A percentile compares a stretch with the other conserved stretches of the same genome.
These are phyloP conservation scores for Potamarius usumacintae DNA, from an alignment of 2,113 vertebrate species.

Conservation along the genomic window DNA sequence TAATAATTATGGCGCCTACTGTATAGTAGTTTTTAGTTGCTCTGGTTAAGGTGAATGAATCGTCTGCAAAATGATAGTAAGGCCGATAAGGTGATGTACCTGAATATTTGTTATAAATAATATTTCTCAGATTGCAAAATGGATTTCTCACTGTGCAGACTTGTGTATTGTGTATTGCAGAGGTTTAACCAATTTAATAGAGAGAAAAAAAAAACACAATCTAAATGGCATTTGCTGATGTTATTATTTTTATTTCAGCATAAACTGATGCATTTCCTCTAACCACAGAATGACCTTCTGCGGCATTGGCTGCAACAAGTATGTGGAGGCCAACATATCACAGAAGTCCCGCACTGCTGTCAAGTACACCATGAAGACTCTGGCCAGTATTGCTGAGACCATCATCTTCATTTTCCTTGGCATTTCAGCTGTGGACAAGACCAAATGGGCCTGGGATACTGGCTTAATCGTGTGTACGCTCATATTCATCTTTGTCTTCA, in stretches of 20 bases:
- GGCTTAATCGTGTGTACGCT: constrained; percentile 91
- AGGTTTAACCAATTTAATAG: neutral
- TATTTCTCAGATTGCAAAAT: neutral
- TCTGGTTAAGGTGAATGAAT: neutral
- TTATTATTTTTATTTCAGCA: neutral
- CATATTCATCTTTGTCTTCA: constrained; percentile 92
- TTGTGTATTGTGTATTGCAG: neutral
- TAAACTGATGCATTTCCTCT: constrained; percentile 1
- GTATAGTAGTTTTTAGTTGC: neutral
- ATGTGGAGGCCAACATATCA: constrained; percentile 97
- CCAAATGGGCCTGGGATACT: constrained; percentile 97
- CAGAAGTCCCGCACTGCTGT: constrained; percentile 95
- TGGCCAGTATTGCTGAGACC: constrained; percentile 94
- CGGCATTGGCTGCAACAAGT: constrained; percentile 93
- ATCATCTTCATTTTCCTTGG: constrained; percentile 98
- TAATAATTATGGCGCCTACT: neutral
- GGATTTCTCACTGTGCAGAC: neutral
- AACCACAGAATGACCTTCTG: constrained; percentile 88
- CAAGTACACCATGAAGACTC: constrained; percentile 97
- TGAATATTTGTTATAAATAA: neutral
- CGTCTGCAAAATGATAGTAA: neutral
- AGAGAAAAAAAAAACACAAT: neutral
- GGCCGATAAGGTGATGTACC: neutral
- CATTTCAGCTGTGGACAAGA: constrained; percentile 92
- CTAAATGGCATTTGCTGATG: neutral